phyloP scores from a whole-genome alignment of 2,888 invertebrate genomes.

The Melipona beecheii region DNA sequence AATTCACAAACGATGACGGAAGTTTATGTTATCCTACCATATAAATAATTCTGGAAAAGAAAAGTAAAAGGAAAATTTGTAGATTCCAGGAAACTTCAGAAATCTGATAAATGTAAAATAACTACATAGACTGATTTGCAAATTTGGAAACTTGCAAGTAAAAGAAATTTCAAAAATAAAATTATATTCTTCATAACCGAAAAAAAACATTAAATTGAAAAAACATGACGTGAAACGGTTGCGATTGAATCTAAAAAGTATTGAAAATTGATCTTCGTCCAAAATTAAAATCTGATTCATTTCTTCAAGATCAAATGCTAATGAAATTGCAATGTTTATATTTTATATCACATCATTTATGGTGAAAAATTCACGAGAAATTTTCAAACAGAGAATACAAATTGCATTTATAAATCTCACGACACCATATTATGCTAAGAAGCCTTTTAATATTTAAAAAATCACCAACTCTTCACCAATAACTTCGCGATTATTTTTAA shows the following conservation, averaged over 20 bases:
- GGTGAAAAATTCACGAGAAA: not conserved
- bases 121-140: not conserved
- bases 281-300: not conserved
- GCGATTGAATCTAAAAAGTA: not conserved
- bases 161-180: not conserved
- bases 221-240: not conserved
- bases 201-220: too few species aligned
- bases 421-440: constrained; percentile 9
- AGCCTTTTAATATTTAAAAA: constrained; percentile 7
- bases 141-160: not conserved
- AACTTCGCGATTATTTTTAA: constrained; percentile 15
- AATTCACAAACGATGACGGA: not conserved
- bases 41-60: not conserved
- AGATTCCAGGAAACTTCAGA: not conserved
- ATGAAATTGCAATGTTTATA: not conserved
- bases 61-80: not conserved
- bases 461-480: constrained; percentile 1
- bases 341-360: not conserved
- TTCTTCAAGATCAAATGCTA: not conserved
- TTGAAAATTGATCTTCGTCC: not conserved
- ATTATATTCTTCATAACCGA: not conserved
- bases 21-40: not conserved
- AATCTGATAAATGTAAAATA: not conserved
- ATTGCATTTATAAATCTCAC: constrained; percentile 24
- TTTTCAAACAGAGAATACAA: not conserved